These are phyloP conservation scores for Fulmarus glacialis DNA, from an alignment of 2,113 vertebrate genomes.

Conservation along the genomic window DNA sequence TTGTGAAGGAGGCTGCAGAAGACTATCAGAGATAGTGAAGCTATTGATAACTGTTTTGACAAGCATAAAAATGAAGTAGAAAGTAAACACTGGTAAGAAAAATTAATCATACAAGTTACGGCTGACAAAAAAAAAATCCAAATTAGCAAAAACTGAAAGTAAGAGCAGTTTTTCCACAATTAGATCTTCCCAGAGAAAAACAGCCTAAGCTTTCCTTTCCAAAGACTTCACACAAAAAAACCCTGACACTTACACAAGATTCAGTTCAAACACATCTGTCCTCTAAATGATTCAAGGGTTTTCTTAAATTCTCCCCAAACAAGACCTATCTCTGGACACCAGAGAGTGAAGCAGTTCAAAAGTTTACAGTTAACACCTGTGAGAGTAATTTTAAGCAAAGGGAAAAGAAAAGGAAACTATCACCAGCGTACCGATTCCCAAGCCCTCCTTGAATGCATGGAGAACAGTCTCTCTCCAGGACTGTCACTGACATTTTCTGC, in stretches of 20 bases:
- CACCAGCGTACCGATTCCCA: accelerated
- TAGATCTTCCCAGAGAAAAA: background rate
- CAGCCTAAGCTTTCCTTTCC: background rate
- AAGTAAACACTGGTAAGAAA: background rate
- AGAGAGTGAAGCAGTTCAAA: background rate
- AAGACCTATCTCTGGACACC: background rate
- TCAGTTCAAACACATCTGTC: background rate
- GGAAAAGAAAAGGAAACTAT: background rate
- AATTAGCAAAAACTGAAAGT: background rate
- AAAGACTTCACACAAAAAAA: background rate
- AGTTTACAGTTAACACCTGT: background rate
- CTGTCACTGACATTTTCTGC: accelerated
- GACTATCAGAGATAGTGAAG: background rate
- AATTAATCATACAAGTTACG: background rate
- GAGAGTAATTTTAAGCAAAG: background rate
- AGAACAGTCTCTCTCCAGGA: background rate
- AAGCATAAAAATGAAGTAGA: background rate
- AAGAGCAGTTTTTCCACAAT: background rate
- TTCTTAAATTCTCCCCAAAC: background rate
- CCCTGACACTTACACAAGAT: background rate
- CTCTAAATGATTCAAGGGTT: background rate
- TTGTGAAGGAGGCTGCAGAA: background rate
- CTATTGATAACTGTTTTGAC: background rate
- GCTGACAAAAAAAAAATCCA: background rate
- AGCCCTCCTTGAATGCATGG: background rate